Conservation (phyloP, 2,888 invertebrate species). For the Anaspis maculata region DNA sequence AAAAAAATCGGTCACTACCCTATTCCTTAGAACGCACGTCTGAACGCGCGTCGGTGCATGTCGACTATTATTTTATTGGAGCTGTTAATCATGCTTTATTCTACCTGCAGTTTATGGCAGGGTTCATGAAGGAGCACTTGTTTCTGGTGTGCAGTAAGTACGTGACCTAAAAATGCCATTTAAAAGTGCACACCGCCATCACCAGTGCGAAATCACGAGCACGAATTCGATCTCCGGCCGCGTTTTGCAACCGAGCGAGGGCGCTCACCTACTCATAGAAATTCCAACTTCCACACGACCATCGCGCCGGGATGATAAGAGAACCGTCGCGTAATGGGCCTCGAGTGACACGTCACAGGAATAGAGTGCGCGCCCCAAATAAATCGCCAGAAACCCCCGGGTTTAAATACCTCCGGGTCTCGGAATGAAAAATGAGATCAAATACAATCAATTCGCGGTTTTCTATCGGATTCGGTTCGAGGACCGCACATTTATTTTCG, state of each 20-base stretch:
- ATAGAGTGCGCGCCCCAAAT: no score
- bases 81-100: conserved; percentile 15
- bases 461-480: conserved; percentile 22
- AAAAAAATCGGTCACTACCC: no score
- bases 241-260: conserved; percentile 15
- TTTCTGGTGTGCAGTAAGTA: conserved; percentile 8
- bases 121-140: conserved; percentile 5
- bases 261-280: conserved; percentile 12
- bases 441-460: conserved; percentile 31
- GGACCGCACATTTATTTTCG: conserved; percentile 14
- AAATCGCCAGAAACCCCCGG: conserved; percentile 6
- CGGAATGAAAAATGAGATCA: conserved; percentile 29
- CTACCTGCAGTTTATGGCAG: conserved; percentile 17
- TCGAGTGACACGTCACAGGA: no score
- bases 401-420: conserved; percentile 7
- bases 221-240: conserved; percentile 26
- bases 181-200: conserved; percentile 21
- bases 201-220: conserved; percentile 25
- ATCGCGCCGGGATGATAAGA: conserved; percentile 16
- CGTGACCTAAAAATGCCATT: conserved; percentile 30
- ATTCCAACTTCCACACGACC: conserved; percentile 14
- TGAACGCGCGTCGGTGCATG: conserved; percentile 6
- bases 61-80: no score
- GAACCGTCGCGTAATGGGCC: conserved; percentile 19
- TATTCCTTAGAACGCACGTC: background rate